phyloP scores from a whole-genome alignment of 2,113 vertebrate genomes.

The Mixornis gularis region DNA sequence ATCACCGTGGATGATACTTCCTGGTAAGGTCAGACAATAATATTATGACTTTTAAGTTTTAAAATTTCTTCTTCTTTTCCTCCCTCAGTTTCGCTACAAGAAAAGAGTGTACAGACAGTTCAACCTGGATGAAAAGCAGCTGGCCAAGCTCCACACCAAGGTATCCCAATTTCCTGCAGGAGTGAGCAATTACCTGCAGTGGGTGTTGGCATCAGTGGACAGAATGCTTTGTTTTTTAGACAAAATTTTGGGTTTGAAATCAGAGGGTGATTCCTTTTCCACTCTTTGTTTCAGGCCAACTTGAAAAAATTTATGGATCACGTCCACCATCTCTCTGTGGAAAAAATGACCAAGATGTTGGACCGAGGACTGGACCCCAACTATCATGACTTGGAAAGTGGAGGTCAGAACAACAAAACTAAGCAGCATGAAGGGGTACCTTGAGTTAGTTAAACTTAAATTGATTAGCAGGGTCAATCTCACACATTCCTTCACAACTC shows the following conservation, averaged over 20 bases:
- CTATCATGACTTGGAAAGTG: constrained; percentile 89
- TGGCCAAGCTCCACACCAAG: constrained; percentile 96
- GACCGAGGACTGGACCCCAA: constrained; percentile 93
- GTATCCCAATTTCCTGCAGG: constrained; percentile 55
- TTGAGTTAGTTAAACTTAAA: background rate
- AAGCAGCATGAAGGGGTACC: background rate
- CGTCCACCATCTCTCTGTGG: constrained; percentile 83
- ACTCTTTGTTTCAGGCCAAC: constrained; percentile 75
- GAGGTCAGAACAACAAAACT: constrained; percentile 73
- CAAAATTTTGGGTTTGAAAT: background rate
- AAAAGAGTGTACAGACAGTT: constrained; percentile 95
- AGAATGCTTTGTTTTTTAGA: background rate
- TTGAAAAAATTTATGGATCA: constrained; percentile 92
- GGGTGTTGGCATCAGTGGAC: background rate
- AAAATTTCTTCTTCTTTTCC: background rate
- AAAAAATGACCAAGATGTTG: constrained; percentile 87
- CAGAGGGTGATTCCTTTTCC: background rate
- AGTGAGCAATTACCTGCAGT: background rate
- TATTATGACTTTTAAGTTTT: background rate
- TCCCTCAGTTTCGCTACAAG: constrained; percentile 92
- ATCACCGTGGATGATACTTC: accelerated
- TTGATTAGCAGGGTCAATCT: background rate
- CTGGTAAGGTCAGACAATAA: background rate
- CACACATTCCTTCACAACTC: background rate
- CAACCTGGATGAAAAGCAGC: constrained; percentile 93